Conservation (phyloP, 2,113 vertebrate genomes). For the Trogon melanurus region DNA sequence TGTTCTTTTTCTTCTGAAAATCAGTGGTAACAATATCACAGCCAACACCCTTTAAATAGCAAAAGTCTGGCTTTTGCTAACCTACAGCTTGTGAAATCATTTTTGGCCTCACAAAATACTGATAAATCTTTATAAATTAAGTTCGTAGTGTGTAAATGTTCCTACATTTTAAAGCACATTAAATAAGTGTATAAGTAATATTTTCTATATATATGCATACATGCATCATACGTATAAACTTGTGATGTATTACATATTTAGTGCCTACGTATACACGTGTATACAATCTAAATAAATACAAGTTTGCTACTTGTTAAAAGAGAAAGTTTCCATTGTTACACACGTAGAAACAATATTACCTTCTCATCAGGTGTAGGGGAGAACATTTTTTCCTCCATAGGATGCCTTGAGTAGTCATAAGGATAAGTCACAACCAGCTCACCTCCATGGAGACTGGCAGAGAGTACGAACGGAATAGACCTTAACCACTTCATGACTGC, state of each 20-base stretch:
- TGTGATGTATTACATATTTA: neutral
- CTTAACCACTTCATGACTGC: constrained; percentile 96
- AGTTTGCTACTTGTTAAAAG: neutral
- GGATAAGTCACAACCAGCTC: constrained; percentile 96
- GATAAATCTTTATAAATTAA: neutral
- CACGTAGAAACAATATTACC: constrained; percentile 66
- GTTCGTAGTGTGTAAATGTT: neutral
- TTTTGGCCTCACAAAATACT: neutral
- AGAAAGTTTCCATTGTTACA: neutral
- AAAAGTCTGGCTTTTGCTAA: neutral
- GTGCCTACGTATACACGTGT: neutral
- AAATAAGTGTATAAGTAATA: neutral
- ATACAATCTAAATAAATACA: neutral
- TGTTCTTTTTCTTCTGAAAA: neutral
- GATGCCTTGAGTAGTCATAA: constrained; percentile 91
- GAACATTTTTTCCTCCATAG: constrained; percentile 88
- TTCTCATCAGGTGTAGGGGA: constrained; percentile 95
- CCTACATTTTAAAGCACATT: neutral
- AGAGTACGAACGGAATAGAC: constrained; percentile 89
- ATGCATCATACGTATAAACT: neutral
- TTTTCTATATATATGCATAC: too few species aligned
- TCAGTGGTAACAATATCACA: neutral
- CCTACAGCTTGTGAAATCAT: neutral
- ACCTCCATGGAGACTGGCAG: constrained; percentile 94
- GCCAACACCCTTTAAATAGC: neutral